phyloP scores from a whole-genome alignment of 2,888 invertebrate genomes.

The Hymenopus coronatus region DNA sequence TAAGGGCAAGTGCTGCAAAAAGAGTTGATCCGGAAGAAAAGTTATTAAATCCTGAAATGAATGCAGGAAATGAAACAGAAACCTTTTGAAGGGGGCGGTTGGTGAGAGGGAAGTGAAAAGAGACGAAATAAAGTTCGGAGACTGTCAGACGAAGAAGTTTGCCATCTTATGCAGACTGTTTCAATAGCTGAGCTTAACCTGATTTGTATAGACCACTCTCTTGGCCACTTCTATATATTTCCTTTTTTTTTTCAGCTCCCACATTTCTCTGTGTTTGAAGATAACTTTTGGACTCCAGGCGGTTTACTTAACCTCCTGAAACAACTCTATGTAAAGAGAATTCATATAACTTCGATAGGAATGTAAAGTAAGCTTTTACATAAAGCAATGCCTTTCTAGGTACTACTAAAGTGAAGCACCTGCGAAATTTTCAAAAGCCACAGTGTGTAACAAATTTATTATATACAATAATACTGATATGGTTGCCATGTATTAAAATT shows the following conservation, averaged over 20 bases:
- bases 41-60: constrained; percentile 16
- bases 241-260: neutral
- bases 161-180: neutral
- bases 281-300: neutral
- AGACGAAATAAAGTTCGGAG: neutral
- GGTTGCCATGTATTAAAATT: too few relatives aligned
- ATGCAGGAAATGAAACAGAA: constrained; percentile 28
- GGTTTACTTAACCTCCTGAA: too few relatives aligned
- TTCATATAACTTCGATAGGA: too few relatives aligned
- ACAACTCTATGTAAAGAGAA: too few relatives aligned
- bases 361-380: too few relatives aligned
- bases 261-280: neutral
- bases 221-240: neutral
- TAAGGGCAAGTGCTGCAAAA: neutral
- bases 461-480: too few relatives aligned
- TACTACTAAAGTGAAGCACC: too few relatives aligned
- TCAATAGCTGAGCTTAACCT: neutral
- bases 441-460: too few relatives aligned
- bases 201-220: neutral
- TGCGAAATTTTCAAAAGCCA: too few relatives aligned
- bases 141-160: neutral
- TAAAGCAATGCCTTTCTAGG: too few relatives aligned
- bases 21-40: constrained; percentile 4
- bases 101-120: neutral
- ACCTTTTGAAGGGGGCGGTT: neutral